Base-by-base conservation (phyloP, 2,888 invertebrate species). In the Napeogenes inachia region DNA sequence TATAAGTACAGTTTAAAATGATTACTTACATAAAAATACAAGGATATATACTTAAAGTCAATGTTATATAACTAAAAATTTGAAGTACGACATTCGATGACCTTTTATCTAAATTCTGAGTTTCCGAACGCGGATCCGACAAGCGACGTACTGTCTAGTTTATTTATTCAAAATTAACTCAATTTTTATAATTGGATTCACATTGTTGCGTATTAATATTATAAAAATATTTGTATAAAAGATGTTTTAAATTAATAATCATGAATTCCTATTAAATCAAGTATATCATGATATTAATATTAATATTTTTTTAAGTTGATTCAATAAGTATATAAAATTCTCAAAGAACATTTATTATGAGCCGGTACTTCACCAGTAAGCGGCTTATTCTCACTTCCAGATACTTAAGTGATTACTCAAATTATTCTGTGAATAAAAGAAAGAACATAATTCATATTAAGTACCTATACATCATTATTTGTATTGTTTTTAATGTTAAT, bases 111-210 rank as follows among this genome's bases (percentile, higher is more conserved):
- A 55, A 53, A 66, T 62, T 62, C 57, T 60, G 35, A 58, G 60
- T 59, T 66, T 54, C 60, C 61, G 53, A 68, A 69, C 54, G 63
- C 69, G 69, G 69, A 69, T 69, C 59, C 64, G 13, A 63, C 58
- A 60, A 66, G 64, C 65, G 69, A 66, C 69, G 68, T 66, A 68
- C 68, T 65, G 69, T 69, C 69, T 69, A 64, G 61, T 64, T 67
- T 66, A 69, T 69, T 63, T 60, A 64, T 64, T 56, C 56, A 13
- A 62, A 55, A 54, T 54, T 61, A 61, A 54, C 13, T 62, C 54
- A 45, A 60, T 61, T 59, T 60, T 59, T 10, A 42, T 42, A 42
- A 42, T 42, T 42, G n/a, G 50, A 30, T 30, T 30, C 10, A 50
- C n/a, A 30, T 30, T 30, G 21, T 21, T 21, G 21, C 21, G 21